A percentile compares a stretch with the other conserved stretches of the same genome.
Evolutionary conservation across 2,888 invertebrate species (phyloP).

Genomic region (Tricholauxania praeusta): DNA sequence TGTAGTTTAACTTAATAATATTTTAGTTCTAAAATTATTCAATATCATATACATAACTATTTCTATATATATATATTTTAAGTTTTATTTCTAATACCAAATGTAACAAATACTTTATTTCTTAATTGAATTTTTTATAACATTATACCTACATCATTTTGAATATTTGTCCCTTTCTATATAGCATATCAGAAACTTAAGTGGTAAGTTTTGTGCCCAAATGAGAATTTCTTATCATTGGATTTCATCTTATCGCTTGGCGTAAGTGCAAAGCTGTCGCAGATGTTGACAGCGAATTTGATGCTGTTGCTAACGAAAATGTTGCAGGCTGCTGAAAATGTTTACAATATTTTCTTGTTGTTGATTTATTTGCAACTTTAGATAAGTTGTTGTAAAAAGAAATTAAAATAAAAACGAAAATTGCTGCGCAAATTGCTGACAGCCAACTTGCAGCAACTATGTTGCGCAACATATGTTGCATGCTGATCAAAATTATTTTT

Average conservation of each 20-base stretch:
- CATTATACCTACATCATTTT: not conserved
- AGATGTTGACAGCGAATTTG: conserved; percentile 21
- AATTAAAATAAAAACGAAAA: conserved; percentile 21
- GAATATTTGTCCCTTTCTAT: conserved; percentile 8
- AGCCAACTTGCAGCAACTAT: not conserved
- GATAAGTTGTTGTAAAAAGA: not conserved
- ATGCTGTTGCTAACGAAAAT: conserved; percentile 38
- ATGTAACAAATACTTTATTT: conserved; percentile 22
- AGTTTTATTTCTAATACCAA: not conserved
- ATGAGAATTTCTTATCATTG: conserved; percentile 36
- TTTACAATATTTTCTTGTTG: conserved; percentile 9
- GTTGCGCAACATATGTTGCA: conserved; percentile 6
- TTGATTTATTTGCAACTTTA: conserved; percentile 1
- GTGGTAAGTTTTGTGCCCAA: conserved; percentile 33
- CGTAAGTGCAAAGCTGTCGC: no score
- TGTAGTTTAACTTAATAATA: no score
- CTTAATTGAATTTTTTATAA: conserved; percentile 26
- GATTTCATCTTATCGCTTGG: conserved; percentile 42
- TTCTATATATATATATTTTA: conserved; percentile 14
- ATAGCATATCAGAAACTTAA: not conserved
- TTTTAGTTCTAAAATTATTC: no score
- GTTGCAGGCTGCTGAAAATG: conserved; percentile 21
- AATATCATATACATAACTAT: conserved; percentile 12
- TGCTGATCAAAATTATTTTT: not conserved
- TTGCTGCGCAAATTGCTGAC: not conserved